These are phyloP conservation scores for Agrypnia vestita DNA, from an alignment of 1,140 invertebrate species.

Conservation along the genomic window DNA sequence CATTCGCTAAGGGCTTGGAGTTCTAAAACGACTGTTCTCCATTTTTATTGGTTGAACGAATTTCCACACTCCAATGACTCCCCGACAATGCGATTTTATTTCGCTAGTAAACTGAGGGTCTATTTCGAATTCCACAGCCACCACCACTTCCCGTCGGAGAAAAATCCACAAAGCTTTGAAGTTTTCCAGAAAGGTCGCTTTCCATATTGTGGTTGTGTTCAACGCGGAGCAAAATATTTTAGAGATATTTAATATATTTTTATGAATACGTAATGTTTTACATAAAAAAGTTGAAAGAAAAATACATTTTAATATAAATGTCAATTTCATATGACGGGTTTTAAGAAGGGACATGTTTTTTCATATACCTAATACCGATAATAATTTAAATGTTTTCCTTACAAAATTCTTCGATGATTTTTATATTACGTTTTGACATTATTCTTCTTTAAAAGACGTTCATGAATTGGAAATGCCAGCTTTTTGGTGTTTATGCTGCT, in stretches of 20 bases:
- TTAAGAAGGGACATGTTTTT: too few species aligned
- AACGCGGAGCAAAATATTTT: background rate
- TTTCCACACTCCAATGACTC: constrained; percentile 13
- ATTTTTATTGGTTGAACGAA: constrained; percentile 25
- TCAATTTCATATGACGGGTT: too few species aligned
- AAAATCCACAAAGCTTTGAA: constrained; percentile 18
- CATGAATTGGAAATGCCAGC: too few species aligned
- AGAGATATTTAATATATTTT: background rate
- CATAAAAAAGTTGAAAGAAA: too few species aligned
- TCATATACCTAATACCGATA: too few species aligned
- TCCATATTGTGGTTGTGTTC: constrained; percentile 8
- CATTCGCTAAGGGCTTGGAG: constrained; percentile 20
- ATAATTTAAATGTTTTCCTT: too few species aligned
- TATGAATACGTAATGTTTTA: too few species aligned
- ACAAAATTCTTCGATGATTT: too few species aligned
- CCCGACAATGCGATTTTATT: constrained; percentile 13
- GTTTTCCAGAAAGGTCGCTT: constrained; percentile 16
- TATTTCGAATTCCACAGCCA: constrained; percentile 11
- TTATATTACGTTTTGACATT: too few species aligned
- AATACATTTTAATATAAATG: too few species aligned
- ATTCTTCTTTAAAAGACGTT: too few species aligned
- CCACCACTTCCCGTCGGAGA: background rate
- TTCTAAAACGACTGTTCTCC: constrained; percentile 1
- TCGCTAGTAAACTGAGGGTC: background rate
- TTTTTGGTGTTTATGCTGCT: too few species aligned